Conservation (phyloP, 1,140 invertebrate species). For the Drosophila navojoa region DNA sequence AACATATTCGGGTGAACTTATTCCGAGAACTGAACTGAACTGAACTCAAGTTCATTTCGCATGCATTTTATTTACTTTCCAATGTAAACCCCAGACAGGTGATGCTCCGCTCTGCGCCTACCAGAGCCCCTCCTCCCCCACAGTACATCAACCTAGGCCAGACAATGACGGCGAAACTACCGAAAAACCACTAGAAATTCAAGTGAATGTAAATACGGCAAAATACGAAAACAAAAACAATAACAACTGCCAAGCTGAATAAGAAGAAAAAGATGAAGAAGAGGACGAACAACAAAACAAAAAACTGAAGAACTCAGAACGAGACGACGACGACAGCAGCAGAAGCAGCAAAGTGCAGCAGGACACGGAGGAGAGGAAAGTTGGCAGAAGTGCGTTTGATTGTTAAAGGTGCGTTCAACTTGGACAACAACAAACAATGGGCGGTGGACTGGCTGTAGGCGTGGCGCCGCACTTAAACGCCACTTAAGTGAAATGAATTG, state of each 20-base stretch:
- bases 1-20: too few relatives aligned
- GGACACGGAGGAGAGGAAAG: conserved; percentile 13
- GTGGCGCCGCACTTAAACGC: conserved; percentile 51
- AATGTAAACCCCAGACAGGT: conserved; percentile 4
- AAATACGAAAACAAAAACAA: not conserved
- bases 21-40: too few relatives aligned
- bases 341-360: not conserved
- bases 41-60: too few relatives aligned
- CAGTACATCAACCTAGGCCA: conserved; percentile 8
- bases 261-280: conserved; percentile 2
- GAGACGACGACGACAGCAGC: not conserved
- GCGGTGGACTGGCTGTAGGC: conserved; percentile 21
- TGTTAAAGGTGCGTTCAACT: conserved; percentile 39
- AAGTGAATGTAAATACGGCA: conserved; percentile 53
- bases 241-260: not conserved
- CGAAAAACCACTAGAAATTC: conserved; percentile 48
- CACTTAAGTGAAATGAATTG: conserved; percentile 78
- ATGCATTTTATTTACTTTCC: too few relatives aligned
- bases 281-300: conserved; percentile 6
- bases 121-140: too few relatives aligned
- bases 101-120: too few relatives aligned
- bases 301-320: not conserved
- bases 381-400: conserved; percentile 8
- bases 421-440: conserved; percentile 42
- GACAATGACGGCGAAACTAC: conserved; percentile 53